Evolutionary conservation across 1,140 invertebrate genomes (phyloP).

Genomic region (Gryllus bimaculatus): DNA sequence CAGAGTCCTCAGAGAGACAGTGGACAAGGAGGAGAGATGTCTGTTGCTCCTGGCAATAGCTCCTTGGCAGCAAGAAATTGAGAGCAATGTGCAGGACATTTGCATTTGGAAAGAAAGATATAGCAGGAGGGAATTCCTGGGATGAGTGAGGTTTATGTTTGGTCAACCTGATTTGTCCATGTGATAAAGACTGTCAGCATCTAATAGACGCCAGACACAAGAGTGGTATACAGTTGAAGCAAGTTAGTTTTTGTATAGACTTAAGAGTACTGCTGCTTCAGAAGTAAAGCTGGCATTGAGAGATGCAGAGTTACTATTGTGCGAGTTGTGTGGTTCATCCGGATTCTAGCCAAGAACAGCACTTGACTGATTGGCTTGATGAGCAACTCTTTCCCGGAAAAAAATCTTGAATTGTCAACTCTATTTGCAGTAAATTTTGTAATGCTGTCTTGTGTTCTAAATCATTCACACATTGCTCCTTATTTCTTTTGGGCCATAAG

Average conservation of each 20-base stretch:
- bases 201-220: neutral
- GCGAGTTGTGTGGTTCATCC: neutral
- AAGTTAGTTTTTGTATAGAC: neutral
- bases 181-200: neutral
- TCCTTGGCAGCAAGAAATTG: conserved; percentile 31
- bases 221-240: neutral
- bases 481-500: neutral
- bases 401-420: neutral
- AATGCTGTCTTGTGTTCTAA: too few relatives aligned
- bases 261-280: neutral
- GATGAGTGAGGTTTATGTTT: neutral
- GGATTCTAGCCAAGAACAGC: neutral
- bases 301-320: too few relatives aligned
- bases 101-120: neutral
- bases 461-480: neutral
- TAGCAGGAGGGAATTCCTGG: neutral
- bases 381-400: neutral
- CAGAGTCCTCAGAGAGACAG: conserved; percentile 41
- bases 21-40: conserved; percentile 42
- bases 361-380: neutral
- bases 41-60: conserved; percentile 40
- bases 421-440: too few relatives aligned
- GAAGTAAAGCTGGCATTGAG: neutral
- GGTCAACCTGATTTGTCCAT: neutral
- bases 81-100: neutral